Conservation (phyloP, 2,113 vertebrate species). For the Archocentrus centrarchus region DNA sequence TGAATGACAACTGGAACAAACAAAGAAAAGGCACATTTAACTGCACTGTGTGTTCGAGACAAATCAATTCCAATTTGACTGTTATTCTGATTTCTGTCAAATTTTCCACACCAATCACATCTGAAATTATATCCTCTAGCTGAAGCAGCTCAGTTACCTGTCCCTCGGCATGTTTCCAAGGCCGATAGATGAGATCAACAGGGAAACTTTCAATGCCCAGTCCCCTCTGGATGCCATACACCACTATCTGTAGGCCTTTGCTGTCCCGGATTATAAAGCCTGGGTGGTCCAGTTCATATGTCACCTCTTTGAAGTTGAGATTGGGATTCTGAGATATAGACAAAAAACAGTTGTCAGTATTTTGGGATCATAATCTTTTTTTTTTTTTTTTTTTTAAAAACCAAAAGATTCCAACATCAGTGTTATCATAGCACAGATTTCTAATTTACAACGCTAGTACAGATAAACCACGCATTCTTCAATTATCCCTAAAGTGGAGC, state of each 20-base stretch:
- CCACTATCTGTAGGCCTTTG: conserved; percentile 96
- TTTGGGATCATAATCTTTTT: not conserved
- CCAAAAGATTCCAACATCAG: not conserved
- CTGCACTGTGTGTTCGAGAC: not conserved
- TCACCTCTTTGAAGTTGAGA: conserved; percentile 99
- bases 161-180: conserved; percentile 98
- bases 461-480: not conserved
- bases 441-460: too few species aligned
- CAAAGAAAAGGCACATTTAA: not conserved
- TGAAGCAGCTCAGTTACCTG: conserved; percentile 82
- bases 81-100: not conserved
- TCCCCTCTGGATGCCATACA: conserved; percentile 96
- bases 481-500: not conserved
- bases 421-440: not conserved
- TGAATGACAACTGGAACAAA: conserved; percentile 90
- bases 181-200: conserved; percentile 96
- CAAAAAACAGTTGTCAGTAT: not conserved
- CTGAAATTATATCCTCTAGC: not conserved
- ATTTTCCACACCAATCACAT: not conserved
- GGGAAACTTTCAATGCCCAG: conserved; percentile 96
- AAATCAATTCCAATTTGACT: not conserved
- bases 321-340: conserved; percentile 86
- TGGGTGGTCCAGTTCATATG: conserved; percentile 95
- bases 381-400: too few species aligned
- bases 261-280: conserved; percentile 97